phyloP scores from a whole-genome alignment of 2,888 invertebrate genomes.

The Stenodera caucasica region DNA sequence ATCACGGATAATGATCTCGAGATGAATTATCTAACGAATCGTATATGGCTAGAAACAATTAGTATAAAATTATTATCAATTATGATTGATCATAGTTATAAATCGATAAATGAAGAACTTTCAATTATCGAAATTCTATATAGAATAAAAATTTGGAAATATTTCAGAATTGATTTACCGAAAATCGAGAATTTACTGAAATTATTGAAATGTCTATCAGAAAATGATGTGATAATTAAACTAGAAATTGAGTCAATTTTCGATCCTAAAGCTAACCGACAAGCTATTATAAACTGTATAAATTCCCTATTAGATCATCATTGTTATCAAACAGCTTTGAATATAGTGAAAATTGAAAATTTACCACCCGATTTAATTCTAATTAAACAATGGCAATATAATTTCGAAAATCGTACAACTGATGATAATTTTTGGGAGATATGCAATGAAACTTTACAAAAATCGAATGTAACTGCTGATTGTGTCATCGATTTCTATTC shows the following conservation, averaged over 20 bases:
- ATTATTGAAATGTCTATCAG: conserved; percentile 37
- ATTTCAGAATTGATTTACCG: conserved; percentile 55
- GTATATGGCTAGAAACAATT: conserved; percentile 61
- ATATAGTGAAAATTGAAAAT: conserved; percentile 60
- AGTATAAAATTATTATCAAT: conserved; percentile 64
- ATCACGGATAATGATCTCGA: conserved; percentile 51
- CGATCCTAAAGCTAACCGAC: conserved; percentile 46
- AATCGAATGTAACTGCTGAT: conserved; percentile 63
- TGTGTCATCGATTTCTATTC: conserved; percentile 67
- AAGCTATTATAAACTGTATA: conserved; percentile 61
- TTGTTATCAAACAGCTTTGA: conserved; percentile 62
- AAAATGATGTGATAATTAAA: conserved; percentile 56
- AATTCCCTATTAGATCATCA: conserved; percentile 58
- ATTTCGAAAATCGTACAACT: conserved; percentile 57
- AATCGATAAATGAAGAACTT: conserved; percentile 66
- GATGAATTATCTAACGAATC: conserved; percentile 58
- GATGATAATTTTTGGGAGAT: conserved; percentile 61
- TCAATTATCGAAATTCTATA: conserved; percentile 65
- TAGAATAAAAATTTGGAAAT: conserved; percentile 61
- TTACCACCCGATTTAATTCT: conserved; percentile 60
- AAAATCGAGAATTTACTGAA: conserved; percentile 54
- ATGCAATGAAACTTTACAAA: conserved; percentile 65
- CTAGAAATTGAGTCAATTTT: conserved; percentile 57
- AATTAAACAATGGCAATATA: conserved; percentile 61
- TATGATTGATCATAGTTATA: conserved; percentile 64